Evolutionary conservation across 2,797 vertebrate species (phyloP), one percentile per base, ranked within the genome.

Genomic region (Melanotaenia maccullochi): DNA sequence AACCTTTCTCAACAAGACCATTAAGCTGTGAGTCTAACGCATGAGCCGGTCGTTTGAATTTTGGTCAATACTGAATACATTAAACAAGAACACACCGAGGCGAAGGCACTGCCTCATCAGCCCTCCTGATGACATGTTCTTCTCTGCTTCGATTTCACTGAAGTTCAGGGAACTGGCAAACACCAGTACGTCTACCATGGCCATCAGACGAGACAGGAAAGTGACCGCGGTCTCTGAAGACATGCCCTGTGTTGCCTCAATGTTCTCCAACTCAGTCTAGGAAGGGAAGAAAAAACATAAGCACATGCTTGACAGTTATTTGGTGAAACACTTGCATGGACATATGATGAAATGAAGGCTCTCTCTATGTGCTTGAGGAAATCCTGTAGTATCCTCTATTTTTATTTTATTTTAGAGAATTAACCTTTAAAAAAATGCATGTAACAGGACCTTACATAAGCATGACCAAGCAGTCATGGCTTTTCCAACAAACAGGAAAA

Each of bases 101-200:
- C 97, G 93, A 71, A 98, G 95, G 90, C 98, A 99, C 82, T 99
- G 98, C 73, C 98, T 95, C 97, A 99, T 99, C 80, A 99, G 93
- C 25, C 98, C 98, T 76, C 98, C 98, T 51, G 98, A 99, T 28
- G 98, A 99, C 98, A 99, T 99, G 92, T 99, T 99, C 93, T 99
- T 99, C 92, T 99, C 98, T 2, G 98, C 98, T 93, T 99, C 98
- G 54, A 99, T 99, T 91, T 99, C 98, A 83, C 98, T 99, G 90
- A 99, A 99, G 94, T 99, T 99, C 73, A 99, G 96, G 65, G 98
- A 99, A 75, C 98, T 99, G 92, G 98, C 97, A 71, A 99, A 99
- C 56, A 99, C 98, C 76, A 99, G 91, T 0, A 99, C 98, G 72
- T 99, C 98, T 79, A 99, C 98, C 98, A 99, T 99, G 76, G 98